phyloP scores from a whole-genome alignment of 2,797 vertebrate species.

The Myotis daubentonii region DNA sequence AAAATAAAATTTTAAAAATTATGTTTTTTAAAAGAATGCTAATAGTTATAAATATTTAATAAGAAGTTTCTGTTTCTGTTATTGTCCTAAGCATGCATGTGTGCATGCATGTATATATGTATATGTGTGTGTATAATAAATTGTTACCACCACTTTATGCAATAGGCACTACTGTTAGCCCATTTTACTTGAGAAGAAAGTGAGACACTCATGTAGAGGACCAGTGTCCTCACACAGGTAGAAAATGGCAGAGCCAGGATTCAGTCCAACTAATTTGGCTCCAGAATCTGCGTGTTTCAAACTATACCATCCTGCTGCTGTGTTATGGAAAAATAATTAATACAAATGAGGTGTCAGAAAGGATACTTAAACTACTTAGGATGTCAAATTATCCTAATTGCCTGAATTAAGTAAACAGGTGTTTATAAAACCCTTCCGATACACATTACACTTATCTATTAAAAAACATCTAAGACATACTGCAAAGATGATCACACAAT shows the following conservation, averaged over 20 bases:
- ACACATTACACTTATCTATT: not conserved
- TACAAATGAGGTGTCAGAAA: slow-evolving; percentile 14
- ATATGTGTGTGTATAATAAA: not conserved
- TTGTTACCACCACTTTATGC: not conserved
- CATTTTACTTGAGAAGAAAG: not conserved
- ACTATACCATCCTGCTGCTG: not conserved
- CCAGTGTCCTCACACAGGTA: not conserved
- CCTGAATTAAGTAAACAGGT: slow-evolving; percentile 10
- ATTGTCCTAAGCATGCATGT: not conserved
- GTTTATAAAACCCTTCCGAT: slow-evolving; percentile 9
- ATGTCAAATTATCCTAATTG: not conserved
- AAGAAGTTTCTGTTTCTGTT: not conserved
- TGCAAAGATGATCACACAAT: not conserved
- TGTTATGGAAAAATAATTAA: slow-evolving; percentile 10
- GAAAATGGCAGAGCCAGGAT: not conserved
- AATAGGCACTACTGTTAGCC: not conserved
- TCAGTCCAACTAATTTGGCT: not conserved
- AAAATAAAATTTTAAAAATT: too few species aligned
- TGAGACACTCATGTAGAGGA: not conserved
- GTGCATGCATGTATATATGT: not conserved
- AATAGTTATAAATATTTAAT: slow-evolving; percentile 3
- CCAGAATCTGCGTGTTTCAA: not conserved
- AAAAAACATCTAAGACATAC: slow-evolving; percentile 5
- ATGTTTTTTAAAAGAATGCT: too few species aligned
- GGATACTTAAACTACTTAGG: slow-evolving; percentile 2